These are phyloP conservation scores for Aphodius sticticus DNA, from an alignment of 2,888 invertebrate genomes.

Conservation along the genomic window DNA sequence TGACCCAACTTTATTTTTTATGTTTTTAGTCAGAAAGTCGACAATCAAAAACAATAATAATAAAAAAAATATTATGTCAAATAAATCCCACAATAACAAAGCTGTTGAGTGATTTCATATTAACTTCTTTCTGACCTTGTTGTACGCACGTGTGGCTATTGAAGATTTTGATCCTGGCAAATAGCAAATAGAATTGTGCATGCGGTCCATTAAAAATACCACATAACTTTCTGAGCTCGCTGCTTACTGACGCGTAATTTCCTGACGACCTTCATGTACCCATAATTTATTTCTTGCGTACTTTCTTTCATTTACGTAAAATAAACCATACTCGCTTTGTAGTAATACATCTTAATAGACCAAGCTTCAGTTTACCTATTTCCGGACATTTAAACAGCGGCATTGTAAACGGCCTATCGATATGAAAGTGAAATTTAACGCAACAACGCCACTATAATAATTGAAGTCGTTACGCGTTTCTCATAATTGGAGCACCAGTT, in stretches of 20 bases:
- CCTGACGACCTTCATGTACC: not conserved
- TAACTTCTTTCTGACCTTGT: too few relatives aligned
- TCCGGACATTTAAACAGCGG: not conserved
- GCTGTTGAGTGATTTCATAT: too few relatives aligned
- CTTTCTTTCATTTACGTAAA: not conserved
- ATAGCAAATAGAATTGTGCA: not conserved
- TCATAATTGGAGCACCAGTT: not conserved
- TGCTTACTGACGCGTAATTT: not conserved
- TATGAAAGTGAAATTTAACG: not conserved
- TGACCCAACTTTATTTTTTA: too few relatives aligned
- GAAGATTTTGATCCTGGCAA: not conserved
- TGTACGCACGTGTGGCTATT: too few relatives aligned
- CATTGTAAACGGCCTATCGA: not conserved
- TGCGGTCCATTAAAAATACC: not conserved
- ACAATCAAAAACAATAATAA: too few relatives aligned
- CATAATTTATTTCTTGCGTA: not conserved
- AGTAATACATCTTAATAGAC: not conserved
- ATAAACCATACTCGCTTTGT: not conserved
- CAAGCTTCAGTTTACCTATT: not conserved
- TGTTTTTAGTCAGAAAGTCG: too few relatives aligned
- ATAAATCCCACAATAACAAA: too few relatives aligned
- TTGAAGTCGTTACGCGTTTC: slow-evolving; percentile 4
- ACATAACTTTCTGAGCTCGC: not conserved
- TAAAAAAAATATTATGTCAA: too few relatives aligned
- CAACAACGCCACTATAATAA: not conserved